Evolutionary conservation across 2,888 invertebrate genomes (phyloP), one percentile per base, ranked within the genome.

Genomic region (Meteorus cinctellus): DNA sequence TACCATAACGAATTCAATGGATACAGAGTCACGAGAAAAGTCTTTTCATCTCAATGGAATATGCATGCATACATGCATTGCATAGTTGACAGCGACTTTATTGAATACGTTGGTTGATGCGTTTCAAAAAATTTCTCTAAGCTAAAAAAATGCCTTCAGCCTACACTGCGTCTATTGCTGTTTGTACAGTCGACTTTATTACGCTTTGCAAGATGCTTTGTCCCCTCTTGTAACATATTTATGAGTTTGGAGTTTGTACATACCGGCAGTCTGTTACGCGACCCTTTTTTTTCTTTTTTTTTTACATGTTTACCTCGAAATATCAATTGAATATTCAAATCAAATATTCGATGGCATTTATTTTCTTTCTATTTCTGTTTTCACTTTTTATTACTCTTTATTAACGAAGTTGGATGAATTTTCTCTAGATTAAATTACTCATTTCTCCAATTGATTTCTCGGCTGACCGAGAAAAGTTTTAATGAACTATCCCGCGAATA

Each of bases 401-500:
- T 48, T n/a, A 24, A 10, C n/a, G 10, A 8, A 68, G 16, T 68
- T 31, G 19, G 27, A 34, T 51, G 6, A 29, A 51, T 70, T 34
- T 34, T 55, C 55, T 14, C 24, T 12, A 6, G 19, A 34, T 12
- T 31, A n/a, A 31, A 70, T 70, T 59, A 34, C n/a, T 59, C 31
- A 70, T 70, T 70, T 70, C 69, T 59, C 19, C 69, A n/a, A 55
- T 70, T 34, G 69, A 70, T 68, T 68, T 68, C 68, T 51, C 68
- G 48, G 41, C 29, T 68, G 68, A 31, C 69, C 55, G 41, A 55
- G 34, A 55, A 34, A 70, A 70, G 69, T 70, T 70, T 70, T 70
- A 70, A 70, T 70, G 34, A 36, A 70, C 55, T 70, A 51, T 29
- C 59, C 34, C 76, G 68, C 72, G 34, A 60, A 80, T 82, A 82